Base-by-base conservation (phyloP, 2,113 vertebrate genomes). In the Colossoma macropomum region DNA sequence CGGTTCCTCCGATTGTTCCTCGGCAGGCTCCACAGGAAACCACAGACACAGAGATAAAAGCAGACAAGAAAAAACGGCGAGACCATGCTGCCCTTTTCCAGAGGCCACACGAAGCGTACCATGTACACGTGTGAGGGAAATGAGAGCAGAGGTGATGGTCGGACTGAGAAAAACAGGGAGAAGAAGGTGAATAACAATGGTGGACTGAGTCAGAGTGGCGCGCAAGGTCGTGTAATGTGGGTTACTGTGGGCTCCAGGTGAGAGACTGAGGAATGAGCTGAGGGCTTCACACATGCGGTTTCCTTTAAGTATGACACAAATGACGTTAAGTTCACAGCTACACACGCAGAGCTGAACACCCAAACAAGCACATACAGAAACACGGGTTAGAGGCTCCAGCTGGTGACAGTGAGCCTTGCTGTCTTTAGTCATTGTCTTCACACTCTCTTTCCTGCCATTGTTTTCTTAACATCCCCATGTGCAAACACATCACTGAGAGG, bases 1-100 rank as follows among this genome's bases (percentile, higher is more conserved):
- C 62, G 63, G 85, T 86, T 86, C 77, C 85, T 84, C 28, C 32
- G 41, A 84, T 86, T 84, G 85, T 86, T 62, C 68, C 19, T 77
- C n/a, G 72, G 38, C 62, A 52, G 59, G 4, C 66, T 70, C 77
- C 59, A 77, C 50, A 86, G 85, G 81, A 86, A 86, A 81, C 68
- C 75, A 50, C 56, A 86, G 77, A 86, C 59, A 81, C 68, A 74
- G 30, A 84, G 56, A 86, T 82, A 84, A 83, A 83, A 83, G 77
- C 30, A 23, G 65, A 70, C 15, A 56, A 48, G 34, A 66, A 23
- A 71, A 54, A 79, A 38, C 28, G 10, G 1, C 6, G n/a, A 56
- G 23, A 71, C 27, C 30, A 65, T 30, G 70, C 28, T 80, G 30
- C 41, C 68, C 76, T 65, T 45, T 73, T 60, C 60, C 34, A 72